Conservation (phyloP, 2,888 invertebrate genomes). For the Caenorhabditis panamensis region DNA sequence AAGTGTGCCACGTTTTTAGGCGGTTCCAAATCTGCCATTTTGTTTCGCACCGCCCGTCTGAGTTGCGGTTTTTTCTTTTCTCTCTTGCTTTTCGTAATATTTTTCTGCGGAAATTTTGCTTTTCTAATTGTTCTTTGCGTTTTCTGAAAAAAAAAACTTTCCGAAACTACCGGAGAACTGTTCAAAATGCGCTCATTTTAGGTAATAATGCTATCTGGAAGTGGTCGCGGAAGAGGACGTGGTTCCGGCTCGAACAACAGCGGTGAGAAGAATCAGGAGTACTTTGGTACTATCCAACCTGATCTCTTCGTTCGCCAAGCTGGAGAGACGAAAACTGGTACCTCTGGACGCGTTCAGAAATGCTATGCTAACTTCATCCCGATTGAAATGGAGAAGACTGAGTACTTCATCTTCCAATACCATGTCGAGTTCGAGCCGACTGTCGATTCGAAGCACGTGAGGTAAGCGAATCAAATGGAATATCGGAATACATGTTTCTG, state of each 20-base stretch:
- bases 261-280: slow-evolving; percentile 27
- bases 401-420: slow-evolving; percentile 66
- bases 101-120: background rate
- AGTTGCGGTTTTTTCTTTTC: background rate
- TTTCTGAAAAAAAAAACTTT: too few species aligned
- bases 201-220: slow-evolving; percentile 47
- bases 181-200: background rate
- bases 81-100: background rate
- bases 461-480: slow-evolving; percentile 51
- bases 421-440: slow-evolving; percentile 67
- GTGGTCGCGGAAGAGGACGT: slow-evolving; percentile 53
- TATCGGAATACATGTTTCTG: background rate
- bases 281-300: slow-evolving; percentile 63
- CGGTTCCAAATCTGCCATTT: background rate
- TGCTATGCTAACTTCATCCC: slow-evolving; percentile 68
- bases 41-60: too few species aligned
- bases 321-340: slow-evolving; percentile 60
- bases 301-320: slow-evolving; percentile 66
- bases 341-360: slow-evolving; percentile 36
- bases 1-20: background rate
- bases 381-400: slow-evolving; percentile 50
- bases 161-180: too few species aligned
- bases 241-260: slow-evolving; percentile 47
- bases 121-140: too few species aligned
- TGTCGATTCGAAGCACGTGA: slow-evolving; percentile 65